Base-by-base conservation (phyloP, 2,797 vertebrate species). In the Distichodus sexfasciatus region DNA sequence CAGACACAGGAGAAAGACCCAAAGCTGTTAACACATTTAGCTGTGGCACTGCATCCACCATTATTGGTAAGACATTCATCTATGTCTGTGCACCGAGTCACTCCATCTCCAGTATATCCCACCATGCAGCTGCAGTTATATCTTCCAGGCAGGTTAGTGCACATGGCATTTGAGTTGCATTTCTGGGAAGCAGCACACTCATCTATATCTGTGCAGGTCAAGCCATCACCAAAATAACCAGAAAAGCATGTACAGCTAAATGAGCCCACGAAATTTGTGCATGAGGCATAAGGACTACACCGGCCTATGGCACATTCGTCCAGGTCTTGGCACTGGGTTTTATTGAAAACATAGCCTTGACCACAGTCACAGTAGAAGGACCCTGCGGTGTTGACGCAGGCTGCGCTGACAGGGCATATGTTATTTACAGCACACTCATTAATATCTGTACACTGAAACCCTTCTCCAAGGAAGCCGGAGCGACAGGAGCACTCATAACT, bases 1-100 rank as follows among this genome's bases (percentile, higher is more conserved):
- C 93, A 94, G 47, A 71, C 21, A 58, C 93, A 94, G 9, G 66
- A 69, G 65, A 90, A 94, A 59, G 92, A 93, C 9, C 91, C 93
- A 11, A 74, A 51, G 58, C 58, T 86, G 74, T 94, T 94, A 55
- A 86, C 19, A 51, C 92, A 94, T 0, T 57, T 77, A 1, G 91
- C 88, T 65, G 74, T 86, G 80, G 87, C 86, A 43, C 78, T 80
- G 71, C 93, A 94, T 4, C 91, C 90, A 26, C 92, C 92, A 6
- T 91, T 91, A 55, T 89, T 79, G 31, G 78, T 66, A 24, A 80
- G 60, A 78, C 93, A 94, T 85, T 94, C 93, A 3, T 94, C 84
- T 1, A 93, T 72, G 6, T 94, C 93, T 0, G 17, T 24, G 57
- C 93, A 94, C 33, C 68, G 76, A 1, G n/a, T 59, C 14, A 76